Base-by-base conservation (phyloP, 2,888 invertebrate species). In the Pilophorus perplexus region DNA sequence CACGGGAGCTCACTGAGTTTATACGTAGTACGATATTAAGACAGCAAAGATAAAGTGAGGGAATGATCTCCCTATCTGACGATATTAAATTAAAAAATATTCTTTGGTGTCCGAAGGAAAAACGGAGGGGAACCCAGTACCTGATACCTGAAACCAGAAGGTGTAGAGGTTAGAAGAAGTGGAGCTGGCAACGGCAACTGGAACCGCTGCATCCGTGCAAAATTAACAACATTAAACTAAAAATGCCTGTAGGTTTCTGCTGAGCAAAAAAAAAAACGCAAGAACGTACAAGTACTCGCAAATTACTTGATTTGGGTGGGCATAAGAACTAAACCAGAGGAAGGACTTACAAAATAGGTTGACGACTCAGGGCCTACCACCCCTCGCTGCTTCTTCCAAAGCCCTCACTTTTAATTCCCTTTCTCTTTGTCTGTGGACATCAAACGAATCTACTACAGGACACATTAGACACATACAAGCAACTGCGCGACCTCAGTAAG, bases 361-460 rank as follows among this genome's bases (percentile, higher is more conserved):
- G 33, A 59, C 10, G 27, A 40, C 65, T 68, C 28, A 82, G 74
- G 80, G 80, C 75, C 84, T 79, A 72, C 84, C 84, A 75, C 85
- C 88, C 75, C 90, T 83, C 72, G 90, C 89, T 71, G 91, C 90
- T 80, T 90, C 90, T 80, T 90, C 90, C 74, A 90, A 80, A 72
- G 89, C 89, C 75, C 90, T 84, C 75, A 90, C 88, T 81, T 90
- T 90, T 74, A 90, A 83, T 80, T 91, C 90, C 72, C 90, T 83
- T 75, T 90, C 90, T 73, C 90, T 85, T 82, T 89, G 89, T 73
- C 85, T 85, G 79, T 80, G 66, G 54, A 66, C 54, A 54, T 44
- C 22, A 48, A 48, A 28, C 16, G 23, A 66, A 66, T 18, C 27
- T 33, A 62, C 40, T 46, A 46, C 33, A 62, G 62, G 48, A 62